Base-by-base conservation (phyloP, 2,113 vertebrate species). In the Bostrychus sinensis region DNA sequence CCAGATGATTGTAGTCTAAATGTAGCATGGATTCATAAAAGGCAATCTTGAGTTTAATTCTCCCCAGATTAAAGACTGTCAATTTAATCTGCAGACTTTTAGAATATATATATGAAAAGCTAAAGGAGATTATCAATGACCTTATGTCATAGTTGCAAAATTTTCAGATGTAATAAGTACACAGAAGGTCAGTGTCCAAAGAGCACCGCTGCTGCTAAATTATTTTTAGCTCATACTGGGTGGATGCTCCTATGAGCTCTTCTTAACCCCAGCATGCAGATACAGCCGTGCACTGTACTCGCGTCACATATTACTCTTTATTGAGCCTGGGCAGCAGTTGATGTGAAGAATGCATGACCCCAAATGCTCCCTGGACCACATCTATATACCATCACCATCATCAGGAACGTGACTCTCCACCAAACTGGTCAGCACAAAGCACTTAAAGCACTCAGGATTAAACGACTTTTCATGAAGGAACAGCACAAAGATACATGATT, bases 331-430 rank as follows among this genome's bases (percentile, higher is more conserved):
- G 42, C 25, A 37, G 43, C 26, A 43, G 56, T 41, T 59, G 50
- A 71, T 72, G 66, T 36, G 66, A 78, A 45, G 38, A 0, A 22
- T 48, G 16, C 1, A 1, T 58, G 77, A 70, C 77, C 68, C 45
- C 43, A 14, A n/a, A 66, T 13, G 56, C 62, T 48, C 62, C 39
- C 65, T 48, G 51, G 75, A 59, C 70, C 75, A 63, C 72, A 68
- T 13, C 59, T 61, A 1, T 17, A 14, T 3, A 43, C 55, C 28
- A 41, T 34, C 48, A 36, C n/a, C 55, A 61, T 75, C 53, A 37
- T 61, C 61, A 62, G 56, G 30, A 59, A 66, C 43, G 25, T 51
- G 59, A 72, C 60, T 58, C 5, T 11, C 38, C 26, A 12, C 42
- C 36, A 19, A 11, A 19, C 68, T 59, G 56, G 54, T 63, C 46